phyloP scores from a whole-genome alignment of 2,113 vertebrate genomes.

The Apodemus speciosus region DNA sequence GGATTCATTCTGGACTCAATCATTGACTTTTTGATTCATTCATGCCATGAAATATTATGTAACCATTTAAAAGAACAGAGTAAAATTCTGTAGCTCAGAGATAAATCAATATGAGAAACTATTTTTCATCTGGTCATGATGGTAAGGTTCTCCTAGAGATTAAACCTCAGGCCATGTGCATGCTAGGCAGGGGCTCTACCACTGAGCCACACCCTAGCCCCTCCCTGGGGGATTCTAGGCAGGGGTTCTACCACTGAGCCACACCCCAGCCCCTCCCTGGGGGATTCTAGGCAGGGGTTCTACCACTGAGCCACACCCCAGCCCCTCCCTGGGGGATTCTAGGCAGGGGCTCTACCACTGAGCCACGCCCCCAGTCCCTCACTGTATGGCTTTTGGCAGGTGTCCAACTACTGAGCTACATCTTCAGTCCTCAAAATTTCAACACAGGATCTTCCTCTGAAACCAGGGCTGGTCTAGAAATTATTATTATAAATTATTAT shows the following conservation, averaged over 20 bases:
- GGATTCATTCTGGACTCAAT: no score
- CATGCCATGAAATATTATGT: accelerated
- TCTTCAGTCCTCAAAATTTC: not conserved
- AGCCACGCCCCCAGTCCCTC: not conserved
- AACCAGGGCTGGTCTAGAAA: not conserved
- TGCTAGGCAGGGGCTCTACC: not conserved
- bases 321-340: not conserved
- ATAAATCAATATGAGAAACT: not conserved
- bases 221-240: not conserved
- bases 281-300: not conserved
- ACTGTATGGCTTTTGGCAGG: not conserved
- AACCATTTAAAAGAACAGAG: not conserved
- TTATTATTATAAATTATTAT: not conserved
- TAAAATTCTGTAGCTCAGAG: not conserved
- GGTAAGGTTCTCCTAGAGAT: not conserved
- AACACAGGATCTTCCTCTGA: not conserved
- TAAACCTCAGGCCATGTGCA: not conserved
- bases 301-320: not conserved
- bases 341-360: not conserved
- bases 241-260: not conserved
- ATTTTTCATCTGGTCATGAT: not conserved
- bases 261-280: not conserved
- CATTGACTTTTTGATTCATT: accelerated
- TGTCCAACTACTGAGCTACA: not conserved
- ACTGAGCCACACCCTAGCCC: not conserved